Base-by-base conservation (phyloP, 1,140 invertebrate species). In the Drosophila cardini region DNA sequence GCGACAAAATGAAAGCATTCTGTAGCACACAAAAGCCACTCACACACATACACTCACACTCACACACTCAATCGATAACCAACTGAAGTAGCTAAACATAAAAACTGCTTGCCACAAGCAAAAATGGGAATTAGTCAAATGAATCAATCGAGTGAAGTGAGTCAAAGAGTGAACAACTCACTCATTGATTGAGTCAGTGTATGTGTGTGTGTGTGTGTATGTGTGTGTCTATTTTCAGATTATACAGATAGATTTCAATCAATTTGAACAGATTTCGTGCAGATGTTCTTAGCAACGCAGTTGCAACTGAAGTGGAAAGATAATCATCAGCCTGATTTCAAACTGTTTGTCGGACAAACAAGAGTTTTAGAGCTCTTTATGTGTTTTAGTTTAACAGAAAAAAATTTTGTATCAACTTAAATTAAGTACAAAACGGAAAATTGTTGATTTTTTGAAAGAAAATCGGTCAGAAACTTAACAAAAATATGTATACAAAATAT, bases 41-140 rank as follows among this genome's bases (percentile, higher is more conserved):
- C 26, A 68, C 42, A 46, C 13, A 30, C 26, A 26, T 26, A 45
- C 16, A 15, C 9, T 2, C 15, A 40, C 26, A 62, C 13, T 67
- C 53, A 48, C 32, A 86, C 72, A 72, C 72, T 52, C 69, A 60
- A 87, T 87, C 84, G 89, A 87, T 87, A 87, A 87, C 69, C 46
- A 43, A 60, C 30, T 53, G 45, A 46, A 55, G 52, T 61, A 65
- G 53, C 61, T 65, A n/a, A 77, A 80, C 61, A 36, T 8, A 40
- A 40, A 40, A 40, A 40, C 21, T 40, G 38, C 11, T 5, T 13
- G 38, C 73, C 63, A 50, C 21, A 56, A 55, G 45, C 50, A 68
- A 56, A 67, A 63, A 36, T 56, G 62, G 62, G 36, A 63, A 68
- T 30, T 50, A 64, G 36, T 63, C 64, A 48, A 79, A 52, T 43